Conservation (phyloP, 1,140 invertebrate species). For the Yoshiicerus persimilis region DNA sequence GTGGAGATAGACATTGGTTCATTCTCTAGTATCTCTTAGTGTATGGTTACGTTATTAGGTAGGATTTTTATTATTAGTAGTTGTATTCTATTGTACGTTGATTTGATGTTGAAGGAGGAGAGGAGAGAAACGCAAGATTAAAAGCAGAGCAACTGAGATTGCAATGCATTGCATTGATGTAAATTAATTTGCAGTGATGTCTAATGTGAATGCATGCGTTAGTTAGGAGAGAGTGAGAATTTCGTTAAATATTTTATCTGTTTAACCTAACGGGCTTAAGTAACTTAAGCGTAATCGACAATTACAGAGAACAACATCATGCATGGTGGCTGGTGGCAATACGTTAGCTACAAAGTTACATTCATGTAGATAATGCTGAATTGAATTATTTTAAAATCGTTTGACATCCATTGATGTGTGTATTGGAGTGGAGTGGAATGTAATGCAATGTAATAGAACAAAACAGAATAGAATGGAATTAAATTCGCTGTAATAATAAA, state of each 20-base stretch:
- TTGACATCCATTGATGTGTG: neutral
- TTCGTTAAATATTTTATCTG: conserved; percentile 8
- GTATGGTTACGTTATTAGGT: too few species aligned
- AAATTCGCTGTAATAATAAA: neutral
- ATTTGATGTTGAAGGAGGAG: neutral
- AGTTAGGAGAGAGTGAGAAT: neutral
- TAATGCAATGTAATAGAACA: neutral
- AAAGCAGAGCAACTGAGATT: too few species aligned
- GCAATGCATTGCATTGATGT: neutral
- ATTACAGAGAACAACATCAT: neutral
- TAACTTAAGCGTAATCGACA: neutral
- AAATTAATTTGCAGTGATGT: neutral
- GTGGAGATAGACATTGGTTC: neutral
- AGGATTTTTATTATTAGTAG: neutral
- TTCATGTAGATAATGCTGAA: neutral
- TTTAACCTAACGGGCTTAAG: conserved; percentile 8
- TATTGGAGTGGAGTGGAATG: neutral
- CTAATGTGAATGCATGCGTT: neutral
- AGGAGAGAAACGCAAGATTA: neutral
- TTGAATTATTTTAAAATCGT: conserved; percentile 20
- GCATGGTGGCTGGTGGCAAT: neutral
- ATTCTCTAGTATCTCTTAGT: too few species aligned
- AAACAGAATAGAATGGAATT: neutral
- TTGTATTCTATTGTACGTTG: too few species aligned
- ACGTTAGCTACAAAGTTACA: neutral